phyloP scores from a whole-genome alignment of 2,888 invertebrate species.

The Polyommatus iphigenia region DNA sequence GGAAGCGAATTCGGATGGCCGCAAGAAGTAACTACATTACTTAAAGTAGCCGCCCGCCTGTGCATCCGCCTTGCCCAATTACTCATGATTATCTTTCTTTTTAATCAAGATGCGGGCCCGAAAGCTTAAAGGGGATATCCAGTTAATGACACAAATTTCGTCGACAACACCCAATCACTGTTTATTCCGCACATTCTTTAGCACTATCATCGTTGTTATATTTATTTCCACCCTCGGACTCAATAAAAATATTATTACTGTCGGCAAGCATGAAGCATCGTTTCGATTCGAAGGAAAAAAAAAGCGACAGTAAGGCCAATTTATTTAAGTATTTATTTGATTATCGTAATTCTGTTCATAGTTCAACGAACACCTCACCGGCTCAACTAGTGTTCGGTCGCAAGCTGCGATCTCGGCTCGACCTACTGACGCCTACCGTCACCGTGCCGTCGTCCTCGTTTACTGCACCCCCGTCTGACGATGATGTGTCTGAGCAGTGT shows the following conservation, averaged over 20 bases:
- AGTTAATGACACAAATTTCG: not conserved
- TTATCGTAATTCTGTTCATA: too few species aligned
- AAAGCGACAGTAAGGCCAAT: too few species aligned
- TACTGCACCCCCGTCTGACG: too few species aligned
- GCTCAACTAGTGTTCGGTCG: too few species aligned
- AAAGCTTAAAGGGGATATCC: not conserved
- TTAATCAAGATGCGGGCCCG: conserved; percentile 12
- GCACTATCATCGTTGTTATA: not conserved
- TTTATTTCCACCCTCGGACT: conserved; percentile 23
- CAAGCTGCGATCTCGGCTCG: too few species aligned
- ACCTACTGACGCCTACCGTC: too few species aligned
- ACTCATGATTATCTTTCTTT: conserved; percentile 81
- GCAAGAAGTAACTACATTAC: conserved; percentile 94
- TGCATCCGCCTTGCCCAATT: conserved; percentile 96
- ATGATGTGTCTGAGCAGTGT: too few species aligned
- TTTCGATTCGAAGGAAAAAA: conserved; percentile 14
- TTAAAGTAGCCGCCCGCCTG: conserved; percentile 92
- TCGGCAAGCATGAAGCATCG: conserved; percentile 27
- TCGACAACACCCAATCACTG: not conserved
- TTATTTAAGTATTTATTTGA: too few species aligned
- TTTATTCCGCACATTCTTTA: not conserved
- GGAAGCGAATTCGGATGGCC: conserved; percentile 90
- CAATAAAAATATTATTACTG: conserved; percentile 19
- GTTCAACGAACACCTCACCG: too few species aligned
- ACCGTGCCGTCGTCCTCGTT: too few species aligned